Evolutionary conservation across 2,888 invertebrate genomes (phyloP).

Genomic region (Pherbina coryleti): DNA sequence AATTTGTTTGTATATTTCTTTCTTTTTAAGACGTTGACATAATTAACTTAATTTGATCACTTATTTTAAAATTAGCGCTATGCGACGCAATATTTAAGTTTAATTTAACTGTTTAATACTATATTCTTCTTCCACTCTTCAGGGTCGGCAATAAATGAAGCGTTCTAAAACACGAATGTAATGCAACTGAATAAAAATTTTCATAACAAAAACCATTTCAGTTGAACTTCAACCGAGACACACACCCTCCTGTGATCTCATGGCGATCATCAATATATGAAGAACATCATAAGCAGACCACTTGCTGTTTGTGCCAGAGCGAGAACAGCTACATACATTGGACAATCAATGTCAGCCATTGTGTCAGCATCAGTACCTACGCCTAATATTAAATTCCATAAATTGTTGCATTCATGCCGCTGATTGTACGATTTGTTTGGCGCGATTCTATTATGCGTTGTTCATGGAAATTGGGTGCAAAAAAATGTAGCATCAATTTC

Average conservation of each 20-base stretch:
- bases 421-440: too few relatives aligned
- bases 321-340: neutral
- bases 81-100: neutral
- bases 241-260: neutral
- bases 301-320: neutral
- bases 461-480: neutral
- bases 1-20: too few relatives aligned
- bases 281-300: neutral
- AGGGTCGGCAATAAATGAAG: neutral
- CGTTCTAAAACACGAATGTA: neutral
- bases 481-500: neutral
- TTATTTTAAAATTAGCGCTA: neutral
- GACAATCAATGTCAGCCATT: slow-evolving; percentile 32
- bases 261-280: neutral
- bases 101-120: too few relatives aligned
- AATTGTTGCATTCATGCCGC: slow-evolving; percentile 1
- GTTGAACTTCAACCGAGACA: slow-evolving; percentile 1
- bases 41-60: too few relatives aligned
- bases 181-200: slow-evolving; percentile 14
- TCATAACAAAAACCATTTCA: slow-evolving; percentile 23
- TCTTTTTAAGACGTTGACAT: too few relatives aligned
- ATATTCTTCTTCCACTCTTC: too few relatives aligned
- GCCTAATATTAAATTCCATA: slow-evolving; percentile 7
- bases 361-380: neutral
- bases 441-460: too few relatives aligned